Percentiles rank a stretch among this genome's conserved stretches.
Evolutionary conservation across 2,888 invertebrate genomes (phyloP).

Genomic region (Terebella lapidaria): DNA sequence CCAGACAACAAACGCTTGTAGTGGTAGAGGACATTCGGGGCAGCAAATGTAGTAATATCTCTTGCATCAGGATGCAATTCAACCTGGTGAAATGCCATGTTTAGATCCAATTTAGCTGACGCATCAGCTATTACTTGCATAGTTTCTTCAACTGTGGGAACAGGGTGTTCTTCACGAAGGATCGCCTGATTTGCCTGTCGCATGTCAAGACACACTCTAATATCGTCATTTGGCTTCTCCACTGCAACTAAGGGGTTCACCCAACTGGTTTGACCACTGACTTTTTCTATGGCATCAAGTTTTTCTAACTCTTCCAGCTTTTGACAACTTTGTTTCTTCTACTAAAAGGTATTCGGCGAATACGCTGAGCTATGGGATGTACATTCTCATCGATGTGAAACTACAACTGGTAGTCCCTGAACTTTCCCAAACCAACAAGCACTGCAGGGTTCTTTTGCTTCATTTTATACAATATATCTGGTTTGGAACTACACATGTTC

Average conservation of each 20-base stretch:
- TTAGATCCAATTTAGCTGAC: neutral
- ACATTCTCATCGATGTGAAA: neutral
- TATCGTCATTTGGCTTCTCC: neutral
- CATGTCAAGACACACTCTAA: neutral
- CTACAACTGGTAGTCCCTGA: neutral
- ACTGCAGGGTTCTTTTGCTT: neutral
- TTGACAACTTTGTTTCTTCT: constrained; percentile 9
- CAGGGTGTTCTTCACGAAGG: neutral
- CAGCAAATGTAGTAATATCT: constrained; percentile 2
- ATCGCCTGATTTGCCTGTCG: constrained; percentile 1
- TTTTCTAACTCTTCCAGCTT: constrained; percentile 14
- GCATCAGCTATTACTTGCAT: neutral
- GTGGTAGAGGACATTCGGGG: neutral
- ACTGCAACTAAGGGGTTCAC: neutral
- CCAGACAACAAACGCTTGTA: constrained; percentile 1
- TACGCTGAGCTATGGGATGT: constrained; percentile 8
- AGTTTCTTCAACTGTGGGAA: neutral
- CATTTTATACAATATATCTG: neutral
- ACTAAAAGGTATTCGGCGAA: constrained; percentile 13
- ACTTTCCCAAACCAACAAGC: neutral
- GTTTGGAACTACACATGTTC: neutral
- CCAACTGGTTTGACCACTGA: constrained; percentile 16
- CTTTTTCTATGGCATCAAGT: constrained; percentile 18
- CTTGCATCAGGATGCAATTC: constrained; percentile 1
- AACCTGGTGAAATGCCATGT: constrained; percentile 4